These are phyloP conservation scores for Cosmia pyralina DNA, from an alignment of 2,888 invertebrate genomes.

Conservation along the genomic window DNA sequence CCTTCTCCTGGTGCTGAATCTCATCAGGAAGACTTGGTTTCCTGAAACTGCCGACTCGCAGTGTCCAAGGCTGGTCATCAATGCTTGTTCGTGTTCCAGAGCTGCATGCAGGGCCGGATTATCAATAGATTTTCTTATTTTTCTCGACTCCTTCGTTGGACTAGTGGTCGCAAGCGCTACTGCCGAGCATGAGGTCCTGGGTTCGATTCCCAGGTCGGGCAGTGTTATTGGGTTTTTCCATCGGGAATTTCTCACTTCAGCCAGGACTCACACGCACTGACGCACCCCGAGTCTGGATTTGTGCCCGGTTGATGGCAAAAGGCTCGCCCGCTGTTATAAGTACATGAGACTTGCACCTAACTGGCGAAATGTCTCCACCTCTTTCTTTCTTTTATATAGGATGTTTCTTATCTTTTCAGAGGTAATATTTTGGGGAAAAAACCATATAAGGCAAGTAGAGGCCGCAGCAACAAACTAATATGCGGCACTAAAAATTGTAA, in stretches of 20 bases:
- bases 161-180: too few relatives aligned
- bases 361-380: too few relatives aligned
- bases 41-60: too few relatives aligned
- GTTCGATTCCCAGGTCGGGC: too few relatives aligned
- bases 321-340: neutral
- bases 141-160: neutral
- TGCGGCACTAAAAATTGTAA: constrained; percentile 73
- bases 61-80: neutral
- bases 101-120: neutral
- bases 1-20: too few relatives aligned
- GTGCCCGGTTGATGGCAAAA: too few relatives aligned
- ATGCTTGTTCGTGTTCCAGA: neutral
- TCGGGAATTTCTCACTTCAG: neutral
- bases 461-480: constrained; percentile 62
- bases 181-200: neutral
- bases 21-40: too few relatives aligned
- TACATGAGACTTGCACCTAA: too few relatives aligned
- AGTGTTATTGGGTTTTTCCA: neutral
- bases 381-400: neutral
- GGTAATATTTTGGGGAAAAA: constrained; percentile 74
- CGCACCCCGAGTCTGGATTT: neutral
- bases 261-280: neutral
- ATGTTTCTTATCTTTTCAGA: constrained; percentile 68
- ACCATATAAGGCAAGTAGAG: constrained; percentile 72
- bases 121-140: neutral